Percentiles rank a stretch among this genome's conserved stretches.
phyloP scores from a whole-genome alignment of 2,113 vertebrate species.

The Speoplatyrhinus poulsoni region DNA sequence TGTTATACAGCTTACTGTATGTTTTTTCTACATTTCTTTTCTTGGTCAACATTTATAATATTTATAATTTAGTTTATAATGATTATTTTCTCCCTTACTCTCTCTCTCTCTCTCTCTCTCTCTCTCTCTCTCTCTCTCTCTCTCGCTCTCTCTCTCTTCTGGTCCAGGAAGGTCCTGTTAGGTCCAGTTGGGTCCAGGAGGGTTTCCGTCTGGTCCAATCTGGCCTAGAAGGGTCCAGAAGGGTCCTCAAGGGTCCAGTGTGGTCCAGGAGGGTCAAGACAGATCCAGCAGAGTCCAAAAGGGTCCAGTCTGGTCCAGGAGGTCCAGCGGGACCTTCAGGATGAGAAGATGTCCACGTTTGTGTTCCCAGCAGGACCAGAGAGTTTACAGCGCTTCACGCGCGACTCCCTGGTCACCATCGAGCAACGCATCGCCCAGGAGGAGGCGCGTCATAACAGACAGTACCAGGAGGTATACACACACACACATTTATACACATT shows the following conservation, averaged over 20 bases:
- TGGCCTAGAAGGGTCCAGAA: no score
- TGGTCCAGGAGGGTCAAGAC: no score
- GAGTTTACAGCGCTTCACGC: conserved; percentile 74
- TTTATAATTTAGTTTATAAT: conserved; percentile 1
- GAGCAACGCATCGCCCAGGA: conserved; percentile 70
- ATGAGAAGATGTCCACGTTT: conserved; percentile 75
- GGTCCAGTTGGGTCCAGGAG: neutral
- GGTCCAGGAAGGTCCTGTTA: neutral
- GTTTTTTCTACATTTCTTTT: neutral
- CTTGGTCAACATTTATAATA: neutral
- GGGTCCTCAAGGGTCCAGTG: no score
- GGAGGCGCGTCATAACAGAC: conserved; percentile 52
- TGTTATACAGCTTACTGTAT: neutral
- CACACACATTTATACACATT: neutral
- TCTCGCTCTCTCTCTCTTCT: neutral
- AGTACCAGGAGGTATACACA: conserved; percentile 59
- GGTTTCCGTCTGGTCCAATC: no score
- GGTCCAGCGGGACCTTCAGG: conserved; percentile 55
- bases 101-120: neutral
- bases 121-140: neutral
- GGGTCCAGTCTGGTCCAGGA: conserved; percentile 60
- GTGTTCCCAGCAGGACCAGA: conserved; percentile 76
- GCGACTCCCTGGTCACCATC: conserved; percentile 72
- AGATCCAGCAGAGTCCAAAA: conserved; percentile 43
- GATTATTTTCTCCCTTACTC: neutral